Conservation (phyloP, 2,888 invertebrate genomes). For the Anagyrus pseudococci region DNA sequence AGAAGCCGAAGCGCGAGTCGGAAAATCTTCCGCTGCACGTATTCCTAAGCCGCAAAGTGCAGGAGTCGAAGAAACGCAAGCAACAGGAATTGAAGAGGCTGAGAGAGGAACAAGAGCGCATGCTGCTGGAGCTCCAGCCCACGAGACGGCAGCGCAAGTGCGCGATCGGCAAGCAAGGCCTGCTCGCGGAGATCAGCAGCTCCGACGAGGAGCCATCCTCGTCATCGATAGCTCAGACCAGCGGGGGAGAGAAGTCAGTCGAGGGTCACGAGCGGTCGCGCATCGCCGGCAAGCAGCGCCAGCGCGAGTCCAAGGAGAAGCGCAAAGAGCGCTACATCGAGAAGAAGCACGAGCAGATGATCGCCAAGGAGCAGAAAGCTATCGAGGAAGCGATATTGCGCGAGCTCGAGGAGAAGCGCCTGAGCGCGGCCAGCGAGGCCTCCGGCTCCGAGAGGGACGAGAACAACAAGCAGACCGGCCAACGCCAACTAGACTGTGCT, state of each 20-base stretch:
- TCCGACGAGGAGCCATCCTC: constrained; percentile 54
- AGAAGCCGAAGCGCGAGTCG: constrained; percentile 53
- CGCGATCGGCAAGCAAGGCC: constrained; percentile 80
- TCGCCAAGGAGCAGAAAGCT: constrained; percentile 59
- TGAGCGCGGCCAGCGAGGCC: constrained; percentile 39
- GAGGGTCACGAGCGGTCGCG: constrained; percentile 45
- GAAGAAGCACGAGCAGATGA: constrained; percentile 59
- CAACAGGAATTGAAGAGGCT: constrained; percentile 50
- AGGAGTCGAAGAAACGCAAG: constrained; percentile 57
- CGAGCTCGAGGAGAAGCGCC: constrained; percentile 54
- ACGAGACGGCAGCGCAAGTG: constrained; percentile 72
- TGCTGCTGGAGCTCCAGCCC: constrained; percentile 53
- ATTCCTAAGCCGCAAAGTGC: constrained; percentile 56
- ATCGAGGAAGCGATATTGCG: constrained; percentile 58
- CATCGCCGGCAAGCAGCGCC: constrained; percentile 46
- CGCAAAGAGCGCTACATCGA: constrained; percentile 57
- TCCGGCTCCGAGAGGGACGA: constrained; percentile 30
- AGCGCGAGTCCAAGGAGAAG: constrained; percentile 56
- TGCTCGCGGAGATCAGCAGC: constrained; percentile 72
- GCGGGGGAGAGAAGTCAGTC: neutral
- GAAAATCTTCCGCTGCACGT: constrained; percentile 58
- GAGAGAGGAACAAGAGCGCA: constrained; percentile 48
- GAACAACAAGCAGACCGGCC: constrained; percentile 19
- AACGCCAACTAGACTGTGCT: neutral
- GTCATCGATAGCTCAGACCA: neutral